A percentile compares a stretch with the other conserved stretches of the same genome.
Conservation (phyloP, 2,113 vertebrate species). For the Athene noctua region DNA sequence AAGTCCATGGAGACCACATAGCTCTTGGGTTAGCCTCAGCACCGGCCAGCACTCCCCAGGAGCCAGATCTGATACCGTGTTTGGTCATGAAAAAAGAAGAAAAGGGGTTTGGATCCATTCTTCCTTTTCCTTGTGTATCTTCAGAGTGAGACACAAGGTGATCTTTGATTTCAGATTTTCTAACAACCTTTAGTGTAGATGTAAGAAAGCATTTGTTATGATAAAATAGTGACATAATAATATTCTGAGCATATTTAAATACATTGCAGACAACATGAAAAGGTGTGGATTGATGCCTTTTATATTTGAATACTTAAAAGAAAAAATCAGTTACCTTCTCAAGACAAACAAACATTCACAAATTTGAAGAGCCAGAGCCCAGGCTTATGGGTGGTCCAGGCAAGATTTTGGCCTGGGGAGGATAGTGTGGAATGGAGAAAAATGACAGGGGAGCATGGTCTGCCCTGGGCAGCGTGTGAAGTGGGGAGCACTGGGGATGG, state of each 20-base stretch:
- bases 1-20: fast-evolving
- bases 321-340: neutral
- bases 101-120: neutral
- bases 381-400: neutral
- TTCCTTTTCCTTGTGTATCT: neutral
- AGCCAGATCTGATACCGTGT: neutral
- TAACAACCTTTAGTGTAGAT: neutral
- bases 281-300: neutral
- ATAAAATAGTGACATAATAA: neutral
- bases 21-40: neutral
- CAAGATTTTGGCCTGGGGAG: neutral
- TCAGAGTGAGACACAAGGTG: neutral
- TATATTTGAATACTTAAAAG: neutral
- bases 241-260: neutral
- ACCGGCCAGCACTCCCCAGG: fast-evolving
- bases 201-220: neutral
- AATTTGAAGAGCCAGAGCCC: neutral
- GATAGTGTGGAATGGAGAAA: neutral
- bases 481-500: too few relatives aligned
- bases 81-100: neutral
- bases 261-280: neutral
- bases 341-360: neutral
- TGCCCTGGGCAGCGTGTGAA: neutral
- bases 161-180: neutral
- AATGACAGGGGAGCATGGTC: fast-evolving